These are phyloP conservation scores for Oreochromis aureus DNA, from an alignment of 2,113 vertebrate species.

Conservation along the genomic window DNA sequence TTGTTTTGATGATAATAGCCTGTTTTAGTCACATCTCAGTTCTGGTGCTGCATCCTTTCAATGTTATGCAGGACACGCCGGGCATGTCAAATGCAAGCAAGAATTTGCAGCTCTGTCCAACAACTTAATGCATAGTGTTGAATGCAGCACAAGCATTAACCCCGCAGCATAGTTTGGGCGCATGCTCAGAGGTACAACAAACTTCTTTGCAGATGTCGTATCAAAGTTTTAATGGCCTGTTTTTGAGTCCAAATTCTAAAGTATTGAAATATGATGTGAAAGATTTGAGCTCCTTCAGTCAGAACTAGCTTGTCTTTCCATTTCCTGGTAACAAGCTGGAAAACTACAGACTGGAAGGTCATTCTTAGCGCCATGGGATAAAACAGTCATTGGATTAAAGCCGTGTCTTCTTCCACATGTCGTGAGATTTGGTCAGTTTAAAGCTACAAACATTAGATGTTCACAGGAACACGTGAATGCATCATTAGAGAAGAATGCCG, in stretches of 20 bases:
- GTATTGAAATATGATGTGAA: background rate
- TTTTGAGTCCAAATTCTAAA: background rate
- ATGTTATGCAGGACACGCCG: background rate
- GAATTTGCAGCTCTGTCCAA: background rate
- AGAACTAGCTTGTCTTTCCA: background rate
- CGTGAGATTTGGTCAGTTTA: background rate
- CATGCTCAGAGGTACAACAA: background rate
- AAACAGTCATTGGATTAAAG: background rate
- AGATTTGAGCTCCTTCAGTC: background rate
- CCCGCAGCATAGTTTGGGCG: accelerated
- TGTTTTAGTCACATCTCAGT: background rate
- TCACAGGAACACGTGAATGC: background rate
- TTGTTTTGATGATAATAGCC: background rate
- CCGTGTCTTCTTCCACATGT: background rate
- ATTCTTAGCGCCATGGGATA: accelerated
- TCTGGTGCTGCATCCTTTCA: background rate
- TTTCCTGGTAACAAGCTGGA: background rate
- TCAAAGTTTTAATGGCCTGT: background rate
- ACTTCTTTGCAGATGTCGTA: background rate
- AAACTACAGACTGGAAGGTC: background rate
- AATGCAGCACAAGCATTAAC: background rate
- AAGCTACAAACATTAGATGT: background rate
- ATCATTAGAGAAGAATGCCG: background rate
- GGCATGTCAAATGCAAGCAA: background rate
- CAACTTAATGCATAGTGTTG: accelerated